phyloP scores from a whole-genome alignment of 2,113 vertebrate species.

The Siniperca knerii region DNA sequence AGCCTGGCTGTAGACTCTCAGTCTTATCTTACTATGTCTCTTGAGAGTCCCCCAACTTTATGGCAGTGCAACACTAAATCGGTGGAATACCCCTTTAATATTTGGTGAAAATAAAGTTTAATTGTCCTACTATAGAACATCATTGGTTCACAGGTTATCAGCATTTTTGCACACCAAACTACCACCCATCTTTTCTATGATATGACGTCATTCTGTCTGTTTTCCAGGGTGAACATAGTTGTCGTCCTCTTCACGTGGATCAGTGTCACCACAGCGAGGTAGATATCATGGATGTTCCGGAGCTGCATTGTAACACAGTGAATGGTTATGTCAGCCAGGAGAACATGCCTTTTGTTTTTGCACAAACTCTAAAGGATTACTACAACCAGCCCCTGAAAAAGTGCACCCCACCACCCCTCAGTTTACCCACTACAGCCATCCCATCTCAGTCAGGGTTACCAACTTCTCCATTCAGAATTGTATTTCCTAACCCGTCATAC shows the following conservation, averaged over 20 bases:
- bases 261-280: constrained; percentile 7
- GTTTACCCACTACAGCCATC: not conserved
- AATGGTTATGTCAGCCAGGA: not conserved
- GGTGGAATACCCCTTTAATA: not conserved
- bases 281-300: constrained; percentile 9
- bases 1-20: not conserved
- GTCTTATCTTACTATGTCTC: not conserved
- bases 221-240: constrained; percentile 31
- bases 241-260: not conserved
- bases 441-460: not conserved
- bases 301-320: not conserved
- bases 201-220: not conserved
- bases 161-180: not conserved
- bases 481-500: constrained; percentile 56
- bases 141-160: not conserved
- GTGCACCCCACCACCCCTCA: rapidly evolving
- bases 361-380: not conserved
- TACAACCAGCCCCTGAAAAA: constrained; percentile 8
- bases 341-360: not conserved
- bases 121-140: not conserved
- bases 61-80: not conserved
- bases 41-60: not conserved
- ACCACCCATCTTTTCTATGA: not conserved
- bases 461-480: not conserved
- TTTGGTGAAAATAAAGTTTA: not conserved